Evolutionary conservation across 1,140 invertebrate species (phyloP).

Genomic region (Doryteuthis pealeii): DNA sequence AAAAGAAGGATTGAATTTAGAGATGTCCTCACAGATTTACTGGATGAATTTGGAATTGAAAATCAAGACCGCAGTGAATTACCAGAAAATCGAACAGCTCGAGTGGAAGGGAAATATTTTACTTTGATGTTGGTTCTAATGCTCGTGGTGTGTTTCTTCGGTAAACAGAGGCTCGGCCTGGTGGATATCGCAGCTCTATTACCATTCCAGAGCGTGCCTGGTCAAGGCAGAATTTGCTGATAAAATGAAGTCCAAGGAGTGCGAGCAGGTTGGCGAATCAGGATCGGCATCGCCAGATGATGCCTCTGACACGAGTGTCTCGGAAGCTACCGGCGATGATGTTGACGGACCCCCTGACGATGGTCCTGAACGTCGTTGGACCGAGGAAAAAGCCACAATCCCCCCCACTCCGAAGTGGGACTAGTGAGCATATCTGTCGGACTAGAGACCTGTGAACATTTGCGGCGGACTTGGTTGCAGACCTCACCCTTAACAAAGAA

Average conservation of each 20-base stretch:
- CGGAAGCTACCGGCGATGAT: too few relatives aligned
- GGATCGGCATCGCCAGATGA: too few relatives aligned
- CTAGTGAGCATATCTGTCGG: too few relatives aligned
- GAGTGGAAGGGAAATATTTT: conserved; percentile 99
- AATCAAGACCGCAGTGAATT: conserved; percentile 72
- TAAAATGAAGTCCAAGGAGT: conserved; percentile 23
- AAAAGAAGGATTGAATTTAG: conserved; percentile 99
- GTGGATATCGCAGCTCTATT: conserved; percentile 87
- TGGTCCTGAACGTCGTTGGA: too few relatives aligned
- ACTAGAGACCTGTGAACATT: too few relatives aligned
- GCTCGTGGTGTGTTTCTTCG: conserved; percentile 98
- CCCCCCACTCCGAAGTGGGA: too few relatives aligned
- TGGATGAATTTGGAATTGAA: conserved; percentile 94
- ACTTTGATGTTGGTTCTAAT: conserved; percentile 99
- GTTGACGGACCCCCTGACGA: too few relatives aligned
- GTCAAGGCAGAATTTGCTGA: conserved; percentile 74
- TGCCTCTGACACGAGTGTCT: too few relatives aligned
- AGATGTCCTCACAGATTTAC: conserved; percentile 91
- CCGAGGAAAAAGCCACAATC: too few relatives aligned
- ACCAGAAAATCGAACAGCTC: conserved; percentile 87
- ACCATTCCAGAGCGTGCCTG: conserved; percentile 98
- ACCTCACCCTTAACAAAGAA: too few relatives aligned
- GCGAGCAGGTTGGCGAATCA: too few relatives aligned
- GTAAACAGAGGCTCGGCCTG: conserved; percentile 71
- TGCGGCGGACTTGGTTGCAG: too few relatives aligned